These are phyloP conservation scores for Strix aluco DNA, from an alignment of 2,113 vertebrate species.

Conservation along the genomic window DNA sequence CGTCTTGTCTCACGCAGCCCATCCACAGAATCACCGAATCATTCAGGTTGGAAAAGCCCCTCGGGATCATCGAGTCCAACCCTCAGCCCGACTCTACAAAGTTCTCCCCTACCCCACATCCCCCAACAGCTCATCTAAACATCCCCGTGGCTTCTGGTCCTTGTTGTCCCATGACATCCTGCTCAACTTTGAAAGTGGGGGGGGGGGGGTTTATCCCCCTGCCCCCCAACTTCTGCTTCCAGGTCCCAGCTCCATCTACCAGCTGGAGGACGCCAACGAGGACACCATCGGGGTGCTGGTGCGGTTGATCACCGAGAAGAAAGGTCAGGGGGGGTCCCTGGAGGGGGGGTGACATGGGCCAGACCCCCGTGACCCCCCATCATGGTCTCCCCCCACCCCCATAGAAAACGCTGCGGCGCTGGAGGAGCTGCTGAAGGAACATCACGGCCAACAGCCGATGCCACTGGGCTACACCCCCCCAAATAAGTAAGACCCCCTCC, in stretches of 20 bases:
- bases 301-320: slow-evolving; percentile 93
- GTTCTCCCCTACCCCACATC: too few species aligned
- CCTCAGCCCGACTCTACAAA: too few species aligned
- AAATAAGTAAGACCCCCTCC: slow-evolving; percentile 75
- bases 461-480: slow-evolving; percentile 71
- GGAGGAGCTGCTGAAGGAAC: slow-evolving; percentile 92
- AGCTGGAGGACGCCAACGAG: slow-evolving; percentile 88
- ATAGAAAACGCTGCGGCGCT: slow-evolving; percentile 91
- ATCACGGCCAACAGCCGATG: slow-evolving; percentile 82
- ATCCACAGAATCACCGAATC: too few species aligned
- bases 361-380: neutral
- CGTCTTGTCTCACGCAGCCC: fast-evolving
- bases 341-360: neutral
- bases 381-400: neutral
- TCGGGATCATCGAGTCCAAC: too few species aligned
- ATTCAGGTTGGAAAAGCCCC: too few species aligned
- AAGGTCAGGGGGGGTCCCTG: slow-evolving; percentile 75
- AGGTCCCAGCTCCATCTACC: slow-evolving; percentile 81
- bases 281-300: slow-evolving; percentile 95
- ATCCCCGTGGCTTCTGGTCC: neutral
- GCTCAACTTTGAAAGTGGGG: too few species aligned
- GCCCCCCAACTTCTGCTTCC: neutral
- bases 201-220: neutral
- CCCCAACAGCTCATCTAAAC: too few species aligned
- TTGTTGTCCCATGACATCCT: neutral